Percentiles rank a stretch among this genome's conserved stretches.
Conservation (phyloP, 2,888 invertebrate genomes). For the Leistus spinibarbis region DNA sequence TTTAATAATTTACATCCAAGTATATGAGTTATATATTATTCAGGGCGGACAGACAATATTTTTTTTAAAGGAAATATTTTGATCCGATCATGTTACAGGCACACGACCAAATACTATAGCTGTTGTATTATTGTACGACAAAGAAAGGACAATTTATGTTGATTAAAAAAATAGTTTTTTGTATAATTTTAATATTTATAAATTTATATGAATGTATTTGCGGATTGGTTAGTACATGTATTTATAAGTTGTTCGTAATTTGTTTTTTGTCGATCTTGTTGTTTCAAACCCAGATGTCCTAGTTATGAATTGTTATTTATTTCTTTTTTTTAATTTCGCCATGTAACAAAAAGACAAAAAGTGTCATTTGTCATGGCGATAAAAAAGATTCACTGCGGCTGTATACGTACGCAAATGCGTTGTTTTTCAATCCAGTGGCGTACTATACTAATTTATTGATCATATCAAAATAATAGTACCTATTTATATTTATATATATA, state of each 20-base stretch:
- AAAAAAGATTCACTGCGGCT: conserved; percentile 17
- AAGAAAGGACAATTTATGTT: too few species aligned
- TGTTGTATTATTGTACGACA: too few species aligned
- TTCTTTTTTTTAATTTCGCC: conserved; percentile 32
- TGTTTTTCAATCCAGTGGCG: background rate
- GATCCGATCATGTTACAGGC: too few species aligned
- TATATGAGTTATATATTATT: too few species aligned
- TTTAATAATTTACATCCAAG: too few species aligned
- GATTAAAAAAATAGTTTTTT: too few species aligned
- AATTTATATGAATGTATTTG: background rate
- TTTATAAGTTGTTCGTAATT: background rate
- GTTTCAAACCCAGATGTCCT: conserved; percentile 14
- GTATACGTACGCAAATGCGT: background rate
- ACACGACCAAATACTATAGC: too few species aligned
- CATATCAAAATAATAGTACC: too few species aligned
- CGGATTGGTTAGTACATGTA: background rate
- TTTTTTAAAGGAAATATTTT: too few species aligned
- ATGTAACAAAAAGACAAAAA: conserved; percentile 31
- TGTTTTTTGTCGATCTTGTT: conserved; percentile 18
- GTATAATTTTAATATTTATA: too few species aligned
- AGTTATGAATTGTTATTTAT: conserved; percentile 25
- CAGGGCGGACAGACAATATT: too few species aligned
- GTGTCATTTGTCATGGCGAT: conserved; percentile 34
- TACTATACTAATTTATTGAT: too few species aligned
- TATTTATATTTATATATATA: conserved; percentile 16